Evolutionary conservation across 2,888 invertebrate genomes (phyloP), one percentile per base, ranked within the genome.

Genomic region (Neoascia interrupta): DNA sequence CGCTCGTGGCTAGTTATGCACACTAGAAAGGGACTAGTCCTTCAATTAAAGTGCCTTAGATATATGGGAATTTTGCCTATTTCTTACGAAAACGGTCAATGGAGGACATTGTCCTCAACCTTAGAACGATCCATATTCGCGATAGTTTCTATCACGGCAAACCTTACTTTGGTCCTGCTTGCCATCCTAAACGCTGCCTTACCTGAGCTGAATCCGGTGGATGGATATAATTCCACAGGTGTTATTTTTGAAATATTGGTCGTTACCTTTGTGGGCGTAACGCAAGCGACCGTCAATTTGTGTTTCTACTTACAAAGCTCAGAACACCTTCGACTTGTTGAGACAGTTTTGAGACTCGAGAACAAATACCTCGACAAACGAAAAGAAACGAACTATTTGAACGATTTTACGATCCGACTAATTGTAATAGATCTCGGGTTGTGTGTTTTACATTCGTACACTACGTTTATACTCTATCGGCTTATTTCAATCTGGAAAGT

Each of bases 31-130:
- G 58, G 68, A 5, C 23, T 68, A 8, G 31, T 21, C 2, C 6
- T 60, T 5, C 69, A 69, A 21, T 19, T 69, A n/a, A 21, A 36
- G 8, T 37, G 60, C 16, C n/a, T 69, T 19, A 34, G 28, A 28
- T 53, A 23, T 10, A 34, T 36, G 21, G 60, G 69, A 13, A 10
- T 69, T 3, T 5, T 69, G 8, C 43, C 49, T 0, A 4, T 69
- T 36, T 19, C 4, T 3, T 5, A 23, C 19, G 21, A 23, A 8
- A 11, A 3, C 5, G 49, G 49, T n/a, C 16, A 43, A 23, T n/a
- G 58, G 2, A 10, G 43, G 6, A 16, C 15, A 5, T 13, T 43
- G 3, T 2, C 45, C 15, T 8, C 8, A 11, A 19, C 1, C 5
- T 45, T 18, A n/a, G 21, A 58, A 6, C 23, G 23, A n/a, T 36